Conservation (phyloP, 2,113 vertebrate species). For the Siphamia tubifer region DNA sequence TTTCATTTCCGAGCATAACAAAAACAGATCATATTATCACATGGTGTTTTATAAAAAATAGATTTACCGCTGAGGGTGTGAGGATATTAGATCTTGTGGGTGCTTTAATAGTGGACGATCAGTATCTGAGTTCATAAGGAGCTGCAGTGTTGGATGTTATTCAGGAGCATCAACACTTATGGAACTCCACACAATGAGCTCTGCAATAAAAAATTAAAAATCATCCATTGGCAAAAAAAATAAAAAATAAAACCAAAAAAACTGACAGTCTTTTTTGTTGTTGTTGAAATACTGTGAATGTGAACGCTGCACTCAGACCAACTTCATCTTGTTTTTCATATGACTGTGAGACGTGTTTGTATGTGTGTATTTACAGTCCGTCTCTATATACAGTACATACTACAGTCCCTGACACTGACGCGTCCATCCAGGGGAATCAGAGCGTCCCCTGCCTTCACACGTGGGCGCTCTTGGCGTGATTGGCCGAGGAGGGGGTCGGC, state of each 20-base stretch:
- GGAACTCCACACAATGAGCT: constrained; percentile 29
- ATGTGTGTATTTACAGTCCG: too few relatives aligned
- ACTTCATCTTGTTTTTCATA: too few relatives aligned
- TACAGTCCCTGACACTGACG: neutral
- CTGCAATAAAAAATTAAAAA: constrained; percentile 23
- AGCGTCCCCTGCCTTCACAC: constrained; percentile 77
- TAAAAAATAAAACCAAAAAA: neutral
- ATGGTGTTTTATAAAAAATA: constrained; percentile 13
- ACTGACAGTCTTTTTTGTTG: constrained; percentile 26
- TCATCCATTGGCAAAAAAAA: neutral
- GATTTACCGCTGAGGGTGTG: neutral
- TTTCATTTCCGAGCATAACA: constrained; percentile 8
- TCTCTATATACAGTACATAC: constrained; percentile 20
- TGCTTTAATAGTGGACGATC: neutral
- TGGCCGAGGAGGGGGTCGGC: constrained; percentile 71
- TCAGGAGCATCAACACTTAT: neutral
- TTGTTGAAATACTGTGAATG: neutral
- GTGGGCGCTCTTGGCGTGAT: constrained; percentile 96
- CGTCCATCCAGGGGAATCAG: neutral
- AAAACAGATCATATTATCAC: neutral
- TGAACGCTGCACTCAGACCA: too few relatives aligned
- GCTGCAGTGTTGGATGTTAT: neutral
- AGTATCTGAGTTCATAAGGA: neutral
- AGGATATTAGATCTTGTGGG: neutral
- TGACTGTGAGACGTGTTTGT: too few relatives aligned